These are phyloP conservation scores for Cyprinodon variegatus DNA, from an alignment of 2,113 vertebrate species.

Conservation along the genomic window DNA sequence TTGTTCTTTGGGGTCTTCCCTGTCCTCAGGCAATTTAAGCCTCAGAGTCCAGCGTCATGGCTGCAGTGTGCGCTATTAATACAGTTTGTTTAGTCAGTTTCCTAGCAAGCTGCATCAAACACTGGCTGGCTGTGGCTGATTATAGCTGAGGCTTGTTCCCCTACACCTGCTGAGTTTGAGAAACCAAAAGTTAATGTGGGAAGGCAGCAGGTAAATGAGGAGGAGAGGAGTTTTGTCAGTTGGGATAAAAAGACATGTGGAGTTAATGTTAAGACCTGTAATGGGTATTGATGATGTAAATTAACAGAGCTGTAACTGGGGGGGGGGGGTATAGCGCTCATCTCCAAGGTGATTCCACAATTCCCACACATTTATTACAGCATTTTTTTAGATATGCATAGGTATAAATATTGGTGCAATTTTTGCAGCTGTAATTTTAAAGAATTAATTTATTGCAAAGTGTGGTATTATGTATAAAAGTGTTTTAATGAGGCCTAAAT, in stretches of 20 bases:
- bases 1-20: constrained; percentile 73
- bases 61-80: constrained; percentile 82
- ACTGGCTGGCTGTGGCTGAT: constrained; percentile 78
- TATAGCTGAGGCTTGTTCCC: constrained; percentile 77
- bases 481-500: neutral
- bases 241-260: constrained; percentile 63
- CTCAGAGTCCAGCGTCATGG: constrained; percentile 80
- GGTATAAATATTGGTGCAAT: neutral
- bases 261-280: constrained; percentile 46
- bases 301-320: constrained; percentile 22
- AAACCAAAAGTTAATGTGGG: constrained; percentile 77
- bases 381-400: neutral
- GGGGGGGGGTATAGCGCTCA: constrained; percentile 15
- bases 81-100: constrained; percentile 87
- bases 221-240: constrained; percentile 64
- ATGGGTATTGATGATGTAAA: constrained; percentile 48
- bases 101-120: constrained; percentile 86
- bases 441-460: neutral
- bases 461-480: neutral
- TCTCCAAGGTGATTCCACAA: constrained; percentile 9
- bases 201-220: constrained; percentile 61
- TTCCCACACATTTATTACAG: neutral
- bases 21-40: constrained; percentile 79
- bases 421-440: neutral
- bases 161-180: constrained; percentile 82